Percentiles rank a stretch among this genome's conserved stretches.
These are phyloP conservation scores for Crotalus horridus DNA, from an alignment of 2,113 vertebrate species.

Conservation along the genomic window DNA sequence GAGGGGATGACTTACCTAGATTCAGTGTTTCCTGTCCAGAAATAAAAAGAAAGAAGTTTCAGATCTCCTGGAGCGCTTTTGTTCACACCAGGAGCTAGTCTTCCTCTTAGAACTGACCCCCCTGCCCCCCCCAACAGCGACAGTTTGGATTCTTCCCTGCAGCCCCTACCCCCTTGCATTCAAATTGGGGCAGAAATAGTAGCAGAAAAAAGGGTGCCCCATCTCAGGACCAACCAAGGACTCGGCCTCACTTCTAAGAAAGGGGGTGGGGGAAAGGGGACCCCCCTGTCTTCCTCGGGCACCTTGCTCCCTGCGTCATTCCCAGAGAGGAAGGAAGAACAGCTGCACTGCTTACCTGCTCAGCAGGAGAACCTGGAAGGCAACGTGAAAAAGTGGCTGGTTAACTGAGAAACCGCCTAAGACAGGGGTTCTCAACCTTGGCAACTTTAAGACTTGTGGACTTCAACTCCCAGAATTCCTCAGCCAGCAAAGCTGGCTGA, in stretches of 20 bases:
- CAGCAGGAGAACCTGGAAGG: conserved; percentile 67
- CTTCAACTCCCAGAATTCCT: too few relatives aligned
- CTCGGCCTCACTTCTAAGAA: background rate
- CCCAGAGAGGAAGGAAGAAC: background rate
- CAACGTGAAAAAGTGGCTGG: conserved; percentile 16
- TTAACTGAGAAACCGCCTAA: conserved; percentile 1
- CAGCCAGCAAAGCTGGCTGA: too few relatives aligned
- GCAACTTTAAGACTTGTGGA: too few relatives aligned
- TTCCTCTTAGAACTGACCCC: background rate
- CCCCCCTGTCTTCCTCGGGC: background rate
- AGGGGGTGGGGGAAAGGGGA: background rate
- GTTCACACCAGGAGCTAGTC: background rate
- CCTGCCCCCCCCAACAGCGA: background rate
- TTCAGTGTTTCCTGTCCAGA: conserved; percentile 61
- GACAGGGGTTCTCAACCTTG: too few relatives aligned
- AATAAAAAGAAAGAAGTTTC: background rate
- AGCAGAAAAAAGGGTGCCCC: too few relatives aligned
- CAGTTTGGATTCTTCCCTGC: background rate
- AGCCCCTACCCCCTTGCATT: background rate
- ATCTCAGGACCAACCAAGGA: background rate
- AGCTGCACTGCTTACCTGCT: conserved; percentile 48
- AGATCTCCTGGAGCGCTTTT: too few relatives aligned
- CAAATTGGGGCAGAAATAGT: background rate
- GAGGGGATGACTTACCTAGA: conserved; percentile 60
- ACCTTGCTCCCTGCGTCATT: rapidly evolving